Evolutionary conservation across 2,797 vertebrate species (phyloP).

Genomic region (Dendrocincla tyrannina): DNA sequence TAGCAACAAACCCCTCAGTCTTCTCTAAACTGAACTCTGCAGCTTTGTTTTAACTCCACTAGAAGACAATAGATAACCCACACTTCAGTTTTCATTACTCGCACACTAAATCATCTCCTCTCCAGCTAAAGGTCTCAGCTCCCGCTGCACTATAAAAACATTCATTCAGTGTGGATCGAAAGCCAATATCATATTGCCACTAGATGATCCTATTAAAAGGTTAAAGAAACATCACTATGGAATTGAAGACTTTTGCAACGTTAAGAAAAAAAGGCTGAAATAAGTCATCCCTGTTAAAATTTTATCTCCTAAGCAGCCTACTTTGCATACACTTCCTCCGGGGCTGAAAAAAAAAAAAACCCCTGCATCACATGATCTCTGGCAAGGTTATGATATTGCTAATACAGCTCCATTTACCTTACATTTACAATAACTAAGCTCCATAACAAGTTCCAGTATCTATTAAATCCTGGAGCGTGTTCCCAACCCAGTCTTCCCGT

Average conservation of each 20-base stretch:
- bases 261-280: not conserved
- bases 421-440: not conserved
- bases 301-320: not conserved
- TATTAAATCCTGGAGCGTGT: not conserved
- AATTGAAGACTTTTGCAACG: not conserved
- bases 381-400: not conserved
- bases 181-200: constrained; percentile 18
- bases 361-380: not conserved
- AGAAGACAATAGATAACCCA: constrained; percentile 44
- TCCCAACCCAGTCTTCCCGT: not conserved
- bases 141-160: not conserved
- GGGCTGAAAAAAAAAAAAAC: accelerated
- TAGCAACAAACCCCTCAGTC: constrained; percentile 25
- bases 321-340: not conserved
- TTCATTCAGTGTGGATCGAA: not conserved
- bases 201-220: constrained; percentile 36
- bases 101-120: constrained; percentile 28
- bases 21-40: constrained; percentile 28
- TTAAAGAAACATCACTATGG: constrained; percentile 17
- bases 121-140: not conserved
- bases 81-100: constrained; percentile 40
- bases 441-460: not conserved
- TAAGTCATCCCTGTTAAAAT: not conserved
- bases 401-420: not conserved
- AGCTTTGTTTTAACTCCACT: constrained; percentile 35